Evolutionary conservation across 2,888 invertebrate species (phyloP), one percentile per base, ranked within the genome.

Genomic region (Bellardia pandia): DNA sequence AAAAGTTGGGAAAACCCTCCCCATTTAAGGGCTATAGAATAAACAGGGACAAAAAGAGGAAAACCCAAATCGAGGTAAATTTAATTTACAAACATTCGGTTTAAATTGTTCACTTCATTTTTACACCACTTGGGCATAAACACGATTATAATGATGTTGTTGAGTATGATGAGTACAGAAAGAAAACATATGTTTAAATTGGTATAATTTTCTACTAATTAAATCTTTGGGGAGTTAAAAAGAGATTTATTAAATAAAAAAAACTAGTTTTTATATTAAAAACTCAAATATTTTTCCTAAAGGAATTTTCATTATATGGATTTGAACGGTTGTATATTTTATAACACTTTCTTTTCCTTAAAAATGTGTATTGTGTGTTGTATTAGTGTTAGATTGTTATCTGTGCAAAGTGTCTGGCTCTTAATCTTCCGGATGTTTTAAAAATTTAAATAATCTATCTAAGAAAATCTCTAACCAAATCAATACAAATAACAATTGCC

Each of bases 11-110:
- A 69, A 83, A 78, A 83, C 51, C 79, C 60, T 58, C 79, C 86
- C 79, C 71, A 58, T 75, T 78, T 74, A 16, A 3, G 37, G 33
- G 16, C 45, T 9, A 83, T 53, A 30, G n/a, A 42, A 13, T 23
- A 45, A 53, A 13, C 72, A 48, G 60, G 53, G 14, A 45, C 58
- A 37, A 30, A 78, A 9, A 68, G 30, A 51, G 66, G 66, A 83
- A 76, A 86, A 75, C 42, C 83, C 84, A 85, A 7, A 85, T 86
- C 68, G 81, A 84, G 77, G 74, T 87, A 87, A 85, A 81, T 85
- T 84, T 69, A 78, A 87, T 87, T 87, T 81, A 85, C 84, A 87
- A 87, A 77, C 80, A 84, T 84, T 86, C 42, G 86, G 80, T 84
- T 86, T 77, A 80, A 87, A 77, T 81, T 87, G 84, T 74, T 77